Conservation (phyloP, 2,113 vertebrate genomes). For the Romanogobio albipinnatus region DNA sequence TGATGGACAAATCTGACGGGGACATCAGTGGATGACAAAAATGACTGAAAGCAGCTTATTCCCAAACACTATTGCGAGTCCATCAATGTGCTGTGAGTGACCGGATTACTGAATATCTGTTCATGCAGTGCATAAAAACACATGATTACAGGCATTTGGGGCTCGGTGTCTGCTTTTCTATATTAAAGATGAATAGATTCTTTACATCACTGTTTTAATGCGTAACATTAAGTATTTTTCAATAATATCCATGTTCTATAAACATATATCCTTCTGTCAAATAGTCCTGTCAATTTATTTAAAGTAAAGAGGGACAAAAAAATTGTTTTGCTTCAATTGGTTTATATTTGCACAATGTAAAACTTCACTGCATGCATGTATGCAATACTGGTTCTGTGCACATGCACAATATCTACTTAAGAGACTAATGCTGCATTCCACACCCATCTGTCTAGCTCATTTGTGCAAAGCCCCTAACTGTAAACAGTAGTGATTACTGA, state of each 20-base stretch:
- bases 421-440: not conserved
- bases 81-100: slow-evolving; percentile 9
- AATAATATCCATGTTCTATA: not conserved
- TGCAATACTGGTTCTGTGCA: no score
- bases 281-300: not conserved
- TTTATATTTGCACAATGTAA: slow-evolving; percentile 2
- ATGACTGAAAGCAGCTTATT: slow-evolving; percentile 44
- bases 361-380: not conserved
- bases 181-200: not conserved
- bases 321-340: not conserved
- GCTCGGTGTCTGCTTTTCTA: not conserved
- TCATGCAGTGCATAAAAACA: slow-evolving; percentile 36
- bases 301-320: not conserved
- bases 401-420: not conserved
- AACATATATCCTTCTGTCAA: not conserved
- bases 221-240: not conserved
- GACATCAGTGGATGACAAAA: slow-evolving; percentile 26
- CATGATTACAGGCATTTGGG: slow-evolving; percentile 31
- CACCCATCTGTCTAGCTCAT: slow-evolving; percentile 18
- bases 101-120: slow-evolving; percentile 36
- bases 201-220: not conserved
- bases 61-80: slow-evolving; percentile 18
- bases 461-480: slow-evolving; percentile 18
- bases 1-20: slow-evolving; percentile 24
- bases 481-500: not conserved